These are phyloP conservation scores for Acleris emargana DNA, from an alignment of 2,888 invertebrate genomes.

Conservation along the genomic window DNA sequence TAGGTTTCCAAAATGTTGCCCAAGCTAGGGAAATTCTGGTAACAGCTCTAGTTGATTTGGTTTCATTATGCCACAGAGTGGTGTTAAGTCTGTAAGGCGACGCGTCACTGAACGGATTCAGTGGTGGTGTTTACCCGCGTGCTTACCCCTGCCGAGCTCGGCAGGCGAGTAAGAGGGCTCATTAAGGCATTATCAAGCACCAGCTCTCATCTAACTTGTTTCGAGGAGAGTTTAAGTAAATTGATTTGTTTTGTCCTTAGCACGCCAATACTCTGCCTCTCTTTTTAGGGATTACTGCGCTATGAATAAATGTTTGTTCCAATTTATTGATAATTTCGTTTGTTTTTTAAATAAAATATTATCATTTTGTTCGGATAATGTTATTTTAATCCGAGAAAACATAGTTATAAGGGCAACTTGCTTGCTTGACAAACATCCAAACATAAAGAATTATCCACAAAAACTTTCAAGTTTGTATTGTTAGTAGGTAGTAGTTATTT, in stretches of 20 bases:
- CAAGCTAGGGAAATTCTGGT: too few species aligned
- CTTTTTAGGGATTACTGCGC: neutral
- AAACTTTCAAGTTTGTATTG: too few species aligned
- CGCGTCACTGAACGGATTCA: constrained; percentile 19
- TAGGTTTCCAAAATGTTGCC: too few species aligned
- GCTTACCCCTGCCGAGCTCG: constrained; percentile 1
- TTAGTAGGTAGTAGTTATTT: too few species aligned
- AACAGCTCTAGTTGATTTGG: constrained; percentile 45
- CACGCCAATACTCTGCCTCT: neutral
- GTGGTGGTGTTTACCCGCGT: constrained; percentile 11
- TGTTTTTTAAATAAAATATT: too few species aligned
- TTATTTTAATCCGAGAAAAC: too few species aligned
- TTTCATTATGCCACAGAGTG: constrained; percentile 46
- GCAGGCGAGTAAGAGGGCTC: constrained; percentile 16
- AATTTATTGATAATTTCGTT: too few species aligned
- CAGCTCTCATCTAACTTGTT: constrained; percentile 13
- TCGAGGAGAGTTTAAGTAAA: neutral
- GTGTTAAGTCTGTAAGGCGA: constrained; percentile 27
- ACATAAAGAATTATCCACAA: too few species aligned
- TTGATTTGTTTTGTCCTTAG: neutral
- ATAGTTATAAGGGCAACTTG: too few species aligned
- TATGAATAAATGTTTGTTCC: too few species aligned
- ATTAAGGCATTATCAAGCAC: constrained; percentile 8
- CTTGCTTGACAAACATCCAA: too few species aligned
- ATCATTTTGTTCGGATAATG: too few species aligned